Base-by-base conservation (phyloP, 2,113 vertebrate genomes). In the Clarias gariepinus region DNA sequence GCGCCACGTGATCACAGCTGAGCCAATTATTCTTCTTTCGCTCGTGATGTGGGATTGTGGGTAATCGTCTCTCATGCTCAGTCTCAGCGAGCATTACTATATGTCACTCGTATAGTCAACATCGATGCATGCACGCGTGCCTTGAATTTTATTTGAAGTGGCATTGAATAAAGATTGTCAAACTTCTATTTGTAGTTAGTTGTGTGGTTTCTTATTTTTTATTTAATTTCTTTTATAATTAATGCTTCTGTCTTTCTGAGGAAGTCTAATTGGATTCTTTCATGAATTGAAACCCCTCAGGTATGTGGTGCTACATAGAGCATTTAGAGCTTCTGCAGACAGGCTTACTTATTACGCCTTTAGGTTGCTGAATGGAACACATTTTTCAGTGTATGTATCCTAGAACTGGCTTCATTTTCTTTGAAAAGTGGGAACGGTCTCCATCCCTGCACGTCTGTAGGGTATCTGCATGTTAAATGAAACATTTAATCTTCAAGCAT, bases 401-500 rank as follows among this genome's bases (percentile, higher is more conserved):
- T n/a, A 25, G 21, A 25, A 74, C 71, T 73, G 33, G 19, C 69
- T 36, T 73, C 19, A 36, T 73, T 73, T 3, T 73, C 33, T 41
- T 47, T 76, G 21, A 15, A 2, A 52, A 76, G 71, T 4, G 52
- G 3, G 71, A 47, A 47, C 73, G 13, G 4, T 76, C 41, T 76
- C 41, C 41, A 52, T 76, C 73, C 13, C 73, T 25, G 73, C 23
- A 52, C 0, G 4, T 76, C 73, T 76, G 41, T 2, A 76, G 73
- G 41, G 41, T 76, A 76, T 52, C 73, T 76, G 21, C 41, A 76
- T 76, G 73, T 76, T 76, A 81, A 81, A 53, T 83, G 47, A 83
- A 68, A 21, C 47, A 68, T 47, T 30, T 21, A 30, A 55, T 83
- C 47, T 83, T 18, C 28, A 52, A 69, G n/a, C 21, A 68, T 55